phyloP scores from a whole-genome alignment of 2,113 vertebrate genomes.

The Catharus minimus region DNA sequence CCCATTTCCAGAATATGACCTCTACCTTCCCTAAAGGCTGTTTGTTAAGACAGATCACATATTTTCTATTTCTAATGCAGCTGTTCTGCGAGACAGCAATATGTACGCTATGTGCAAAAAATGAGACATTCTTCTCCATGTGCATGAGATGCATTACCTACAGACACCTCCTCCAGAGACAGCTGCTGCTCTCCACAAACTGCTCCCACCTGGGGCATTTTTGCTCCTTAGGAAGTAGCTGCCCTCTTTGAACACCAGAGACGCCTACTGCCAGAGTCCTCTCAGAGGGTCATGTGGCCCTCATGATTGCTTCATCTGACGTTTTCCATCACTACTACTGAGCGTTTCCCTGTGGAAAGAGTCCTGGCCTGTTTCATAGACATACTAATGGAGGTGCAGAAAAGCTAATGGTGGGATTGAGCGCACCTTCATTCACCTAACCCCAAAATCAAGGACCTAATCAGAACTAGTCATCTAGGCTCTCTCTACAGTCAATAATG shows the following conservation, averaged over 20 bases:
- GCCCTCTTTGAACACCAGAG: not conserved
- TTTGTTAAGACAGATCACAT: not conserved
- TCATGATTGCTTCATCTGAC: accelerated
- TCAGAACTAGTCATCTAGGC: slow-evolving; percentile 29
- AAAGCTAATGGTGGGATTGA: not conserved
- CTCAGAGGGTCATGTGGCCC: not conserved
- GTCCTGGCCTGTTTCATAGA: not conserved
- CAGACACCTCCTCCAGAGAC: not conserved
- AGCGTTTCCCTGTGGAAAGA: not conserved
- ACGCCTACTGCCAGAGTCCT: not conserved
- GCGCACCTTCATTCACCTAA: not conserved
- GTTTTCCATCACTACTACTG: not conserved
- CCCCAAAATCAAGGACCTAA: not conserved
- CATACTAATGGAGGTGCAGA: not conserved
- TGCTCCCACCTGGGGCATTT: not conserved
- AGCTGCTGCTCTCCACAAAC: not conserved
- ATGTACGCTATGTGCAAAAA: not conserved
- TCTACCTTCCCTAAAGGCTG: not conserved
- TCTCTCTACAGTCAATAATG: not conserved
- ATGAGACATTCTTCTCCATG: accelerated
- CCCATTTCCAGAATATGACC: not conserved
- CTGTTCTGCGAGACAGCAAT: not conserved
- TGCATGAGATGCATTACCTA: not conserved
- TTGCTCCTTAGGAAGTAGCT: not conserved
- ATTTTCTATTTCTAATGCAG: not conserved